Base-by-base conservation (phyloP, 2,113 vertebrate species). In the Smithornis capensis region DNA sequence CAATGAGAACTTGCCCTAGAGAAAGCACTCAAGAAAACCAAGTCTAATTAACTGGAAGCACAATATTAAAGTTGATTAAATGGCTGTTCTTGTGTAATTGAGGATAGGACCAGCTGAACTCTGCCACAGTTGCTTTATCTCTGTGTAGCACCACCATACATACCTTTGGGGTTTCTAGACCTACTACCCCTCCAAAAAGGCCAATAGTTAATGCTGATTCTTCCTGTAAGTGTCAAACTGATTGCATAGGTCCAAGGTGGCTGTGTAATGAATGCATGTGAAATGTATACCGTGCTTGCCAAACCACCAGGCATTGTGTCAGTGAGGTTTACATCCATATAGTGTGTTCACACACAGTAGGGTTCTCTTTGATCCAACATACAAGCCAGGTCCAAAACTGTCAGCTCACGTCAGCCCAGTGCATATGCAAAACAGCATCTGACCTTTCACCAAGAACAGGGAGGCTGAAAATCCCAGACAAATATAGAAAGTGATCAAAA, bases 401-500 rank as follows among this genome's bases (percentile, higher is more conserved):
- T n/a, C 52, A 67, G 68, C 33, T 93, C 29, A 5, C 19, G 16
- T 92, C 60, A 69, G 24, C 15, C 77, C 33, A 55, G 42, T 22
- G 38, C 56, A 68, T 10, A 44, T 8, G 35, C 50, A 74, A 77
- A 90, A 42, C n/a, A 71, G 35, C 4, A 5, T 25, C 73, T 81
- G 76, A 93, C 60, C 47, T 90, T 92, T 91, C 64, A 63, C 47
- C 35, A 33, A n/a, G 9, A 81, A 37, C 21, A 76, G 28, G 56
- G 90, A 81, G 38, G 29, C 56, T 90, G 76, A 89, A 86, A 96
- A 70, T 77, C 56, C 29, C 56, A 28, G 76, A 40, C 33, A 74
- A 93, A 94, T 59, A 94, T 16, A 90, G 71, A 89, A 93, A 70
- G 56, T 38, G 33, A 83, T 70, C 29, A 62, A 83, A 83, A 70